Percentiles rank a stretch among this genome's conserved stretches.
Conservation (phyloP, 2,888 invertebrate species). For the Leptopilina myrica region DNA sequence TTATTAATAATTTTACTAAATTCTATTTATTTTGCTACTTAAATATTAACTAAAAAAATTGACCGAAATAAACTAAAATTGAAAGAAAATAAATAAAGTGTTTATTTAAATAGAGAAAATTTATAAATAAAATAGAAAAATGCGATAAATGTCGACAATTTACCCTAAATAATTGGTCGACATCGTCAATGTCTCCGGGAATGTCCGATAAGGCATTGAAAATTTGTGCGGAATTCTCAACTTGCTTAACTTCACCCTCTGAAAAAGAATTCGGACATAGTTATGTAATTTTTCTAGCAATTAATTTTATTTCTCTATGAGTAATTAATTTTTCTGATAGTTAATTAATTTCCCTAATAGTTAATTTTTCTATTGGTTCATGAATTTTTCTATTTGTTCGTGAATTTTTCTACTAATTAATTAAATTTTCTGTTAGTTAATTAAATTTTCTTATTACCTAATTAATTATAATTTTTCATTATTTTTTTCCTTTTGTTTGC, state of each 20-base stretch:
- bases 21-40: too few species aligned
- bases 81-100: too few species aligned
- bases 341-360: too few species aligned
- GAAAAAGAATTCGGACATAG: conserved; percentile 59
- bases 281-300: neutral
- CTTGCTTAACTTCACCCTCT: conserved; percentile 88
- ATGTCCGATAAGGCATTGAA: conserved; percentile 98
- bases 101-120: too few species aligned
- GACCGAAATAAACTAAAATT: too few species aligned
- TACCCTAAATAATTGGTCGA: conserved; percentile 90
- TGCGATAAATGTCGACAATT: conserved; percentile 49
- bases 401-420: too few species aligned
- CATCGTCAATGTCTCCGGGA: conserved; percentile 95
- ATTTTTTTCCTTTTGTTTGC: too few species aligned
- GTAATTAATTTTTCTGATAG: too few species aligned
- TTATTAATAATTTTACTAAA: too few species aligned
- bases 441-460: neutral
- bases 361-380: too few species aligned
- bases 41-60: neutral
- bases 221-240: conserved; percentile 98
- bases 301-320: neutral
- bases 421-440: neutral
- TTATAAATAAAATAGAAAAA: too few species aligned
- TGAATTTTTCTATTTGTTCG: too few species aligned
- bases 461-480: neutral